phyloP scores from a whole-genome alignment of 92 coral and sea anemone species.

The Anthopleura xanthogrammica region DNA sequence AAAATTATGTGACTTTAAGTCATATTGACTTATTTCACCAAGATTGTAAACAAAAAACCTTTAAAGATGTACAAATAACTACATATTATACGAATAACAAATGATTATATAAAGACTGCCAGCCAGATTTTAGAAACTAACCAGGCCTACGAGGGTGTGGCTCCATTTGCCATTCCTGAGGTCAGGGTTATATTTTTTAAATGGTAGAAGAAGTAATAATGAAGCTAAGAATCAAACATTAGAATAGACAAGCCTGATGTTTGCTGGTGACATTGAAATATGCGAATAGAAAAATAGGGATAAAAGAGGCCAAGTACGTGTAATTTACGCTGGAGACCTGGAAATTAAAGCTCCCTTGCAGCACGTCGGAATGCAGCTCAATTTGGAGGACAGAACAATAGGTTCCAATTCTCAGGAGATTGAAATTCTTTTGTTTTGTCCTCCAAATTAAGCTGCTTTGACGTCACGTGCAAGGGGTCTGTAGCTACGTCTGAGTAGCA shows the following conservation, averaged over 20 bases:
- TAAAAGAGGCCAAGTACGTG: too few relatives aligned
- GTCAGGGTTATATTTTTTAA: background rate
- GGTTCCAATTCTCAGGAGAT: too few relatives aligned
- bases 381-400: too few relatives aligned
- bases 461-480: too few relatives aligned
- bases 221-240: background rate
- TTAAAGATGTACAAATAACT: background rate
- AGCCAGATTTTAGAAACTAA: background rate
- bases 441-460: too few relatives aligned
- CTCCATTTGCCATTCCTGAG: background rate
- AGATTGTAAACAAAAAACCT: background rate
- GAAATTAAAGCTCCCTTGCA: too few relatives aligned
- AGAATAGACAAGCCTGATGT: background rate
- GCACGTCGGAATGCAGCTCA: too few relatives aligned
- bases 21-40: constrained; percentile 2
- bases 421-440: too few relatives aligned
- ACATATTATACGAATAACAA: background rate
- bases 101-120: background rate
- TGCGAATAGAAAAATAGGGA: too few relatives aligned
- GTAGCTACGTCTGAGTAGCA: too few relatives aligned
- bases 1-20: background rate
- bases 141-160: background rate
- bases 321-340: too few relatives aligned
- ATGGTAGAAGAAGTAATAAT: background rate
- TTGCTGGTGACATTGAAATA: background rate